Conservation (phyloP, 2,888 invertebrate genomes). For the Stenotaenia linearis region DNA sequence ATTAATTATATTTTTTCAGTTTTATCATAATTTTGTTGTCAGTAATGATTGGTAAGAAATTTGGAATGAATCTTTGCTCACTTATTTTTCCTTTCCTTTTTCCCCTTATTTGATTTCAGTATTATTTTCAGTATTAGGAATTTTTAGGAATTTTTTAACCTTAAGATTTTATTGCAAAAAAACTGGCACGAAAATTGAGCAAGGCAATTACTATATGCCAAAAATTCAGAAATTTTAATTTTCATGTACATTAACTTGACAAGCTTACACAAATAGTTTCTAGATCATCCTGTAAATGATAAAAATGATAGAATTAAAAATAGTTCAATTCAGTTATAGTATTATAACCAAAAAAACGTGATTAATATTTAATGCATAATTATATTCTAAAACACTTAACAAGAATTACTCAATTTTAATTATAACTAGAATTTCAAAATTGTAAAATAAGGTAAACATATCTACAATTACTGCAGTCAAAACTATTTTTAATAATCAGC, state of each 20-base stretch:
- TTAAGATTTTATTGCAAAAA: neutral
- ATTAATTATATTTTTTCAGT: neutral
- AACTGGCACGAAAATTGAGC: conserved; percentile 16
- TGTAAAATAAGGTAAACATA: neutral
- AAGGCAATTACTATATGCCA: neutral
- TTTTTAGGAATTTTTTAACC: neutral
- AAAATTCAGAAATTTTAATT: neutral
- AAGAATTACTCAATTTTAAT: neutral
- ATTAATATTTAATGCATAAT: neutral
- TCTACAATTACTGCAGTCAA: neutral
- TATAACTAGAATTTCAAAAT: neutral
- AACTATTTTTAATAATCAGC: neutral
- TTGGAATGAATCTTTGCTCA: neutral
- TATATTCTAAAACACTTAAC: neutral
- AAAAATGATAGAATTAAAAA: neutral
- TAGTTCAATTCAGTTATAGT: neutral
- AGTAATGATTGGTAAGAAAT: neutral
- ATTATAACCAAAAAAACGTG: neutral
- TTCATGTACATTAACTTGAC: neutral
- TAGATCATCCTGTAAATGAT: neutral
- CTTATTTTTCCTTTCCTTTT: neutral
- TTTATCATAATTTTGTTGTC: neutral
- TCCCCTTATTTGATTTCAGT: neutral
- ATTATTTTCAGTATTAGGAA: conserved; percentile 19
- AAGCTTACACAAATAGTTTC: neutral